These are phyloP conservation scores for Clivina fossor DNA, from an alignment of 2,888 invertebrate species.

Conservation along the genomic window DNA sequence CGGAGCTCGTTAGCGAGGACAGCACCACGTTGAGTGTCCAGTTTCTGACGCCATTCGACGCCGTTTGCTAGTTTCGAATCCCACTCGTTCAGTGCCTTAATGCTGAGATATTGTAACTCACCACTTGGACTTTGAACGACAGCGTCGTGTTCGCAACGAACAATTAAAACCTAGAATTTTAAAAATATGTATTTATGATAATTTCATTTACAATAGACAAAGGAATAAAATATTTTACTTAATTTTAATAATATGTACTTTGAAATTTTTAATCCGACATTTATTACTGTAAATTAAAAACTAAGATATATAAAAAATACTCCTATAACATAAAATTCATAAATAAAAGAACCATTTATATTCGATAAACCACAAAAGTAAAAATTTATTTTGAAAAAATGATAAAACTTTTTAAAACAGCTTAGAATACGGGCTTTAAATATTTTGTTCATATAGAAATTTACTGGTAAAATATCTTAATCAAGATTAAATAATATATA, in stretches of 20 bases:
- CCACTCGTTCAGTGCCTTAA: conserved; percentile 99
- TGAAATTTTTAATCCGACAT: background rate
- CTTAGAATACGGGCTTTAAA: too few species aligned
- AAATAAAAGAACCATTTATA: too few species aligned
- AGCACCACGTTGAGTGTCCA: conserved; percentile 97
- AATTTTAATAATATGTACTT: background rate
- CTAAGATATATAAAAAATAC: too few species aligned
- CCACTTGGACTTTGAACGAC: conserved; percentile 84
- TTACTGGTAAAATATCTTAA: too few species aligned
- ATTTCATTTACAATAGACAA: background rate
- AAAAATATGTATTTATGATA: background rate
- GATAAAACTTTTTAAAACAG: too few species aligned
- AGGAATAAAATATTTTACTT: conserved; percentile 4
- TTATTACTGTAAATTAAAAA: too few species aligned
- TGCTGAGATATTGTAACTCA: conserved; percentile 88
- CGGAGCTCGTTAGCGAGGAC: conserved; percentile 97
- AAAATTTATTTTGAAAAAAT: too few species aligned
- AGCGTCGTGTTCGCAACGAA: conserved; percentile 97
- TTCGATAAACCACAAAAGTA: too few species aligned
- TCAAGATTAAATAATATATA: conserved; percentile 2
- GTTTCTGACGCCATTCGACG: conserved; percentile 97
- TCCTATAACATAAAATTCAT: too few species aligned
- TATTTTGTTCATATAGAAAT: too few species aligned
- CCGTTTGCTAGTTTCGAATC: conserved; percentile 95
- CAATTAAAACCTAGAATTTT: conserved; percentile 74